Evolutionary conservation across 92 coral and sea anemone species (phyloP).

Genomic region (Epizoanthus illoricatus): DNA sequence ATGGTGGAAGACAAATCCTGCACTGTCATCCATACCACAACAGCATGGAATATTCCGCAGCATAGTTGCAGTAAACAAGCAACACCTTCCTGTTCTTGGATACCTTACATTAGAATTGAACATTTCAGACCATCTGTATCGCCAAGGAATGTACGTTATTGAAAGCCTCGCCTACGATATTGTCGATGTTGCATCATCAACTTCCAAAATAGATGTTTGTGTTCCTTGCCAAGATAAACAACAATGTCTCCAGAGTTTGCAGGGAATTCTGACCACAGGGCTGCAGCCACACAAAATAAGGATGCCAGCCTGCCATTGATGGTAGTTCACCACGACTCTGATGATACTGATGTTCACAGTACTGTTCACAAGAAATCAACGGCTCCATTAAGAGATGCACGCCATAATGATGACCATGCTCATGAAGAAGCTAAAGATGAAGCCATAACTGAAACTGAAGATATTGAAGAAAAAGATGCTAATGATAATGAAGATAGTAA

Average conservation of each 20-base stretch:
- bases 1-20: not conserved
- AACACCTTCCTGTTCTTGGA: not conserved
- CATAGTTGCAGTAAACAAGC: not conserved
- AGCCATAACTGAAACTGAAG: not conserved
- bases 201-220: not conserved
- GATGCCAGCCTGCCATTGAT: not conserved
- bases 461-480: not conserved
- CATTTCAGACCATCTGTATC: not conserved
- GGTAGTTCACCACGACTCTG: too few species aligned
- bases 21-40: not conserved
- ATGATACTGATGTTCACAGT: not conserved
- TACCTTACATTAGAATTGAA: not conserved
- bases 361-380: not conserved
- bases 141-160: not conserved
- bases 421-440: not conserved
- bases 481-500: not conserved
- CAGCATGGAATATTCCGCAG: not conserved
- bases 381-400: too few species aligned
- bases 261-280: not conserved
- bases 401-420: not conserved
- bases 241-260: not conserved
- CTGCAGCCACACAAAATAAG: not conserved
- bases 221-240: not conserved
- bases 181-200: not conserved
- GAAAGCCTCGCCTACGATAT: not conserved